Evolutionary conservation across 2,797 vertebrate species (phyloP).

Genomic region (Coluber constrictor): DNA sequence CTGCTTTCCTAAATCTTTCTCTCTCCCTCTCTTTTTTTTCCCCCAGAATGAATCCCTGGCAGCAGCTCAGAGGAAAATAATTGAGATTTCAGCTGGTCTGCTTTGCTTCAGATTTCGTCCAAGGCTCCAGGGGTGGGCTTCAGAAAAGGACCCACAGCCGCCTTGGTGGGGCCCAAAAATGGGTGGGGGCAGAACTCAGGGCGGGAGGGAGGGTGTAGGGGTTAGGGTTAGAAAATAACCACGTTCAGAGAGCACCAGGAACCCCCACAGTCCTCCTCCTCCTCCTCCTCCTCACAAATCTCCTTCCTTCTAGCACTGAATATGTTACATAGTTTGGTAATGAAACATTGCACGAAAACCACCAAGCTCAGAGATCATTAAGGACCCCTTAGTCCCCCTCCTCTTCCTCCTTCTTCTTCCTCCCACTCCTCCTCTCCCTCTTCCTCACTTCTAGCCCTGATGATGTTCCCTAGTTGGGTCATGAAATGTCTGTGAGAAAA

Average conservation of each 20-base stretch:
- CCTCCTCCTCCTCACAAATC: too few relatives aligned
- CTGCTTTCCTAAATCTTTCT: not conserved
- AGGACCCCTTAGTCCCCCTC: not conserved
- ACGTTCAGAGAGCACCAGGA: not conserved
- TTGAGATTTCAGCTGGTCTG: not conserved
- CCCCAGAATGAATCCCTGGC: not conserved
- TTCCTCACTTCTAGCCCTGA: too few relatives aligned
- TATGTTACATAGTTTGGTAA: too few relatives aligned
- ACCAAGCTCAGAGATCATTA: too few relatives aligned
- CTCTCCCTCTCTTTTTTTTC: not conserved
- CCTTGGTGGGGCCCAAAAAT: not conserved
- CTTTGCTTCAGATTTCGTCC: not conserved
- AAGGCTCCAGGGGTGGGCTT: too few relatives aligned
- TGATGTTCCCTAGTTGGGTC: too few relatives aligned
- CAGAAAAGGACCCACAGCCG: not conserved
- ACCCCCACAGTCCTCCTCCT: too few relatives aligned
- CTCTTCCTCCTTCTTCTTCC: not conserved
- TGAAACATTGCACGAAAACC: too few relatives aligned
- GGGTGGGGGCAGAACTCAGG: not conserved
- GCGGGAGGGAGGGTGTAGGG: not conserved
- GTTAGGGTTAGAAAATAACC: not conserved
- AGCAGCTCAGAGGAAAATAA: not conserved
- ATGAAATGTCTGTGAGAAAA: too few relatives aligned
- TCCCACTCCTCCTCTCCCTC: too few relatives aligned
- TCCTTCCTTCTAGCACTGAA: too few relatives aligned